phyloP scores from a whole-genome alignment of 2,113 vertebrate genomes.

The Argyrosomus japonicus region DNA sequence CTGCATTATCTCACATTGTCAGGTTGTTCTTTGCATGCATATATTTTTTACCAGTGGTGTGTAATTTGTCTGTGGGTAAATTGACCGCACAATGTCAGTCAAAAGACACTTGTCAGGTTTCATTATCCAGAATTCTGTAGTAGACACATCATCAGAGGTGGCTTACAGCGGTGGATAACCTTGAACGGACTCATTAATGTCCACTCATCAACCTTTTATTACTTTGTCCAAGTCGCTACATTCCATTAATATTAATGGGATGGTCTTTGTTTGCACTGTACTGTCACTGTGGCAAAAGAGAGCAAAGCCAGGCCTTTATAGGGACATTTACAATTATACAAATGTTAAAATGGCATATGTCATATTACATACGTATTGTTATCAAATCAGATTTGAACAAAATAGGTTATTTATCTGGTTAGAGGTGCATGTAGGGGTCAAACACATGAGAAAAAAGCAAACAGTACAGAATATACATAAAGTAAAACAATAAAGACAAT shows the following conservation, averaged over 20 bases:
- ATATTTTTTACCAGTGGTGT: constrained; percentile 52
- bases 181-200: constrained; percentile 78
- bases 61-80: constrained; percentile 71
- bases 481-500: not conserved
- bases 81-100: constrained; percentile 78
- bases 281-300: not conserved
- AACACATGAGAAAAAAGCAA: not conserved
- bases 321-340: not conserved
- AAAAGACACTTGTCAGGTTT: constrained; percentile 81
- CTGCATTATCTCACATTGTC: constrained; percentile 4
- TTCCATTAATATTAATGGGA: constrained; percentile 26
- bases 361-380: not conserved
- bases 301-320: not conserved
- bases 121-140: constrained; percentile 72
- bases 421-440: no score
- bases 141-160: constrained; percentile 69
- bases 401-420: not conserved
- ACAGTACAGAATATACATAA: not conserved
- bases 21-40: constrained; percentile 12
- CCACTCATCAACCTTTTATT: constrained; percentile 75
- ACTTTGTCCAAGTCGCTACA: constrained; percentile 45
- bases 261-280: constrained; percentile 16
- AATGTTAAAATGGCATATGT: not conserved
- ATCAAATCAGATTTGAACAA: not conserved
- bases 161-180: constrained; percentile 78